Percentiles rank a stretch among this genome's conserved stretches.
phyloP scores from a whole-genome alignment of 1,140 invertebrate species.

The Leptopilina boulardi region DNA sequence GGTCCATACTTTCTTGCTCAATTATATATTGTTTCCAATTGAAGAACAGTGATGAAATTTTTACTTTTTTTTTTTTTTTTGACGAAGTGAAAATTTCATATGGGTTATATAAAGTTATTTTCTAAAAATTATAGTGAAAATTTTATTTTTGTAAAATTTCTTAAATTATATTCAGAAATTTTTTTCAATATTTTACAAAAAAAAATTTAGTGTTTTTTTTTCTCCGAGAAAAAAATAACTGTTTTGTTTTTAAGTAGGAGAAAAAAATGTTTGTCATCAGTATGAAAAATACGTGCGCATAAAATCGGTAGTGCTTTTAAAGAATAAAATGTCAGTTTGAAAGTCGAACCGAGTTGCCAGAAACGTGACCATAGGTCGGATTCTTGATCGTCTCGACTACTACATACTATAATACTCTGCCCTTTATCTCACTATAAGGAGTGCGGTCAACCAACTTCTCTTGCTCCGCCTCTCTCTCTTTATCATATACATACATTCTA shows the following conservation, averaged over 20 bases:
- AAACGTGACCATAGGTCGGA: conserved; percentile 64
- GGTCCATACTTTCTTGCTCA: conserved; percentile 9
- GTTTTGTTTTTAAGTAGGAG: no score
- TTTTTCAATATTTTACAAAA: no score
- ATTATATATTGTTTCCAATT: not conserved
- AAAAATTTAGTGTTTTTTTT: no score
- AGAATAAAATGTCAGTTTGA: conserved; percentile 45
- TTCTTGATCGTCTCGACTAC: conserved; percentile 61
- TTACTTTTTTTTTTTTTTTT: no score
- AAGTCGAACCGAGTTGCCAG: conserved; percentile 58
- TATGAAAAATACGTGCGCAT: not conserved
- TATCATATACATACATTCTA: no score
- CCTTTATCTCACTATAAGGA: conserved; percentile 54
- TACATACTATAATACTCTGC: conserved; percentile 40
- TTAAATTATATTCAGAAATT: no score
- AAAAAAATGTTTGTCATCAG: not conserved
- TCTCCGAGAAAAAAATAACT: no score
- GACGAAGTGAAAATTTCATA: no score
- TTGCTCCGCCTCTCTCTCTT: conserved; percentile 39
- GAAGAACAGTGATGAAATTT: not conserved
- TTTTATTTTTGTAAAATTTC: no score
- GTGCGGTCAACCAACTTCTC: conserved; percentile 65
- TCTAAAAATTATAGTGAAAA: no score
- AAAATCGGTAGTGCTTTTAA: not conserved
- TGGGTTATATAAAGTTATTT: no score